Base-by-base conservation (phyloP, 2,888 invertebrate genomes). In the Sinodicranocentrus sp. region DNA sequence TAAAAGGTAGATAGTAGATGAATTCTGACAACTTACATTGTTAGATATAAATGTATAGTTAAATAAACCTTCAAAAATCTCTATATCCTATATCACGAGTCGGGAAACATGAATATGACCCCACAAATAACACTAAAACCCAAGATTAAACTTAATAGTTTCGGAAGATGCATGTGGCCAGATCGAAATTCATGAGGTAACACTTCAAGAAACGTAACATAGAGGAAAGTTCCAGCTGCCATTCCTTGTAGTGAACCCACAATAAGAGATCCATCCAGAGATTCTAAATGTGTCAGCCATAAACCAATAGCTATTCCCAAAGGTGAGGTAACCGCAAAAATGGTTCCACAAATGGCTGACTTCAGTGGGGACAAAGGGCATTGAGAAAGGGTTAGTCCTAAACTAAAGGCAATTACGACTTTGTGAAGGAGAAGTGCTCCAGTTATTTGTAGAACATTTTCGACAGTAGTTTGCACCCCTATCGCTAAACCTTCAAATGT, bases 161-260 rank as follows among this genome's bases (percentile, higher is more conserved):
- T 88, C 15, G 87, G 87, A 15, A 88, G 68, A 63, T 88, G 88
- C 13, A 87, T 43, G 67, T 87, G 86, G 0, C 87, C 88, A 67
- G 85, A 80, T 77, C 87, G 61, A 67, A 88, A 88, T 73, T 88
- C 88, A 61, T 88, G 84, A 10, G 88, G 88, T 0, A 88, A 76
- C 15, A 88, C 86, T 83, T 88, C 88, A 25, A 88, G 68, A 65
- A 88, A 88, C 8, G 87, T 86, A 1, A 88, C 88, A 54, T 88
- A 88, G 6, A 88, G 75, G 63, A 88, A 88, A 5, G 88, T 88
- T n/a, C 88, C 88, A 39, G 88, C 88, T 65, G 88, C 88, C 85
- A 88, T 86, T 2, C 88, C 88, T 65, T 88, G 88, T 0, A 88
- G 57, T 8, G 80, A 71, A 3, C 88, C 88, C 43, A 88, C 85